phyloP scores from a whole-genome alignment of 2,797 vertebrate species.

The Tamandua tetradactyla region DNA sequence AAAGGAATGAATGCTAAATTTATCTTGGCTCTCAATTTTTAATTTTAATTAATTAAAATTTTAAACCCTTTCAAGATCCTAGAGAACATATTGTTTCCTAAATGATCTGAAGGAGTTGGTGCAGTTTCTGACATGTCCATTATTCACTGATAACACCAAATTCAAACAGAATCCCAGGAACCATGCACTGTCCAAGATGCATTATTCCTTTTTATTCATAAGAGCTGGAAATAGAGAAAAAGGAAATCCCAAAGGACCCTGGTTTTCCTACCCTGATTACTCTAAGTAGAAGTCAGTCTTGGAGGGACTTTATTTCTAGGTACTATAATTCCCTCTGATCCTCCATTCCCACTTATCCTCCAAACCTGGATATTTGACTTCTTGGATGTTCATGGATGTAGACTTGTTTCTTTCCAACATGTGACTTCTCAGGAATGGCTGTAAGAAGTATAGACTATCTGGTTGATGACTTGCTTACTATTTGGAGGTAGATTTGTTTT shows the following conservation, averaged over 20 bases:
- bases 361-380: neutral
- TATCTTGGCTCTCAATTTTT: slow-evolving; percentile 38
- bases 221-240: slow-evolving; percentile 2
- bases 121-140: neutral
- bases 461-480: neutral
- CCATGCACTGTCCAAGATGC: neutral
- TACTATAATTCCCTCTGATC: neutral
- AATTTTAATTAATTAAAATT: slow-evolving; percentile 15
- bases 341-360: slow-evolving; percentile 9
- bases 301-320: neutral
- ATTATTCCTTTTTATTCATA: neutral
- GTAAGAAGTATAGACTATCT: neutral
- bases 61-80: neutral
- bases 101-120: neutral
- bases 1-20: neutral
- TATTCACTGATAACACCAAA: neutral
- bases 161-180: neutral
- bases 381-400: neutral
- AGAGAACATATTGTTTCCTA: neutral
- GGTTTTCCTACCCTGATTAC: neutral
- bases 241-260: neutral
- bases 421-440: neutral
- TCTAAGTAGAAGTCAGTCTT: neutral
- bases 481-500: slow-evolving; percentile 31
- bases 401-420: neutral